Evolutionary conservation across 1,140 invertebrate species (phyloP), one percentile per base, ranked within the genome.

Genomic region (Mamestra configurata): DNA sequence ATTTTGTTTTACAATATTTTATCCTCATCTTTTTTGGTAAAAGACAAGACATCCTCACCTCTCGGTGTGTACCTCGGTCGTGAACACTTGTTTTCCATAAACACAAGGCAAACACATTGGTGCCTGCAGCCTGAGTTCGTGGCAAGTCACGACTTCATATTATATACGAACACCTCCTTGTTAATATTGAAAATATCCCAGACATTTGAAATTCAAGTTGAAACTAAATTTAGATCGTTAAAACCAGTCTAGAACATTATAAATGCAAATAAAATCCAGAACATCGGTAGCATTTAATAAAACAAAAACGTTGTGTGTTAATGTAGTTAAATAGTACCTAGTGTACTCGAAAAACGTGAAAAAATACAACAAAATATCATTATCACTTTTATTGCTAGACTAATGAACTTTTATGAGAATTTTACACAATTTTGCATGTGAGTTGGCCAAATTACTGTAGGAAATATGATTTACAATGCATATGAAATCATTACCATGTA

Each of bases 61-160:
- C 31, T 1, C 64, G 11, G 11, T 31, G 18, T 20, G 61, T 66
- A n/a, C 5, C 1, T 35, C 20, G 18, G 27, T 73, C 71, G 71
- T 57, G 71, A 73, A 73, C 51, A 40, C 71, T 71, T 71, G 59
- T 57, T 73, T 59, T 57, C 71, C 71, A 73, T 73, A 73, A 73
- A 57, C 31, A 73, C 71, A 73, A 73, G 53, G 53, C 46, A 73
- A 73, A 73, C 53, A 43, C 53, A 43, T 59, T 24, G 24, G 18
- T 24, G 35, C 53, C 49, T 73, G 11, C 71, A 57, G 51, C 31
- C 22, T 5, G 46, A 73, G 51, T 73, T 73, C 71, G 71, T 43
- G 51, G 71, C 71, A 59, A 73, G 71, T 73, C 71, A 73, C 71
- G 71, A 73, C 51, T 73, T 73, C 49, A n/a, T 31, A 73, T 73